Evolutionary conservation across 2,888 invertebrate species (phyloP).

Genomic region (Agriopis marginaria): DNA sequence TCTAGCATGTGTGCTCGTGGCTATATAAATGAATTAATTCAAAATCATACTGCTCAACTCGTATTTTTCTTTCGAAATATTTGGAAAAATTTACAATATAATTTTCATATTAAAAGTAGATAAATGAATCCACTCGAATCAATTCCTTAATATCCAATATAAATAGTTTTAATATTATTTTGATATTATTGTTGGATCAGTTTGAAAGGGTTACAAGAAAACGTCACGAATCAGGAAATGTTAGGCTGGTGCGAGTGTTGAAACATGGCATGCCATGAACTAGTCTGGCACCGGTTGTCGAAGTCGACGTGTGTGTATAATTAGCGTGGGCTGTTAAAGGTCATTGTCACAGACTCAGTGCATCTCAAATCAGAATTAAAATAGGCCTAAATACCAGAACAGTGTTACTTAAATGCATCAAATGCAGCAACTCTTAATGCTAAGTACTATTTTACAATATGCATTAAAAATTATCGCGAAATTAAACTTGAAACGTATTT

Average conservation of each 20-base stretch:
- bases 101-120: background rate
- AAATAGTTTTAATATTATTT: too few relatives aligned
- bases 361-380: constrained; percentile 69
- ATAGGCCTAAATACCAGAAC: constrained; percentile 65
- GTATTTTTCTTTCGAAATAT: too few relatives aligned
- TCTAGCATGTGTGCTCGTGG: too few relatives aligned
- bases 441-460: background rate
- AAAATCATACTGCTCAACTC: too few relatives aligned
- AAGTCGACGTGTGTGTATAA: constrained; percentile 75
- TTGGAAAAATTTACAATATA: too few relatives aligned
- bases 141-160: background rate
- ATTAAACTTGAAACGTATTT: background rate
- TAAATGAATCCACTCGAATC: background rate
- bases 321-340: constrained; percentile 84
- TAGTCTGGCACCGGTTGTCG: constrained; percentile 70
- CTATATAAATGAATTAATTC: too few relatives aligned
- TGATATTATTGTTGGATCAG: background rate
- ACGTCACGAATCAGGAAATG: constrained; percentile 1
- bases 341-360: constrained; percentile 81
- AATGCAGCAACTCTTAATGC: constrained; percentile 20
- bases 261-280: constrained; percentile 67
- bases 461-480: background rate
- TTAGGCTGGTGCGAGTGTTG: constrained; percentile 49
- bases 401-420: constrained; percentile 22
- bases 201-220: constrained; percentile 41